A percentile compares a stretch with the other conserved stretches of the same genome.
These are phyloP conservation scores for Drosophila pseudotalamancana DNA, from an alignment of 2,888 invertebrate genomes.

Conservation along the genomic window DNA sequence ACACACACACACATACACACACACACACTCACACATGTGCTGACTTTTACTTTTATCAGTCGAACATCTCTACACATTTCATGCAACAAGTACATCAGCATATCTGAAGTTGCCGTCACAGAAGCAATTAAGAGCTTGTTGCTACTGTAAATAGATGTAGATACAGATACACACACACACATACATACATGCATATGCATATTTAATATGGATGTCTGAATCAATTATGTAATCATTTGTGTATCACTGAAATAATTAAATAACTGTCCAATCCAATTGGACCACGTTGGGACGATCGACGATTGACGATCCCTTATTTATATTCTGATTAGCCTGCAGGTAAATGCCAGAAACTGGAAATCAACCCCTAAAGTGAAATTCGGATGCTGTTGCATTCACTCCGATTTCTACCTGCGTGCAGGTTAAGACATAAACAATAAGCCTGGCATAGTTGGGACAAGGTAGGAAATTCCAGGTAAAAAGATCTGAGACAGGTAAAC, in stretches of 20 bases:
- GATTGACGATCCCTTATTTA: constrained; percentile 7
- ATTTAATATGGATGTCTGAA: constrained; percentile 5
- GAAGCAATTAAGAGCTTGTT: constrained; percentile 56
- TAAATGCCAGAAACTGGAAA: constrained; percentile 51
- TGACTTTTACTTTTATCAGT: constrained; percentile 53
- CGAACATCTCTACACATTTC: constrained; percentile 41
- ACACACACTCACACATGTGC: constrained; percentile 10
- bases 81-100: constrained; percentile 41
- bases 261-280: constrained; percentile 57
- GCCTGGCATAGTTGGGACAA: constrained; percentile 14
- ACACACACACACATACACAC: constrained; percentile 13
- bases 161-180: constrained; percentile 6
- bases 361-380: constrained; percentile 56
- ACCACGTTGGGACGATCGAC: constrained; percentile 3
- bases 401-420: constrained; percentile 59
- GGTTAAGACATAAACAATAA: constrained; percentile 60
- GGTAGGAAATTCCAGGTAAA: constrained; percentile 33
- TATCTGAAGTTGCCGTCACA: constrained; percentile 43
- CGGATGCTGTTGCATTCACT: constrained; percentile 37
- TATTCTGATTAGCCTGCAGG: constrained; percentile 28
- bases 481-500: constrained; percentile 12
- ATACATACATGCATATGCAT: constrained; percentile 1
- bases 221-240: constrained; percentile 26
- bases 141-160: constrained; percentile 48
- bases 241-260: constrained; percentile 18